phyloP scores from a whole-genome alignment of 2,888 invertebrate genomes.

The Platypus cylindrus region DNA sequence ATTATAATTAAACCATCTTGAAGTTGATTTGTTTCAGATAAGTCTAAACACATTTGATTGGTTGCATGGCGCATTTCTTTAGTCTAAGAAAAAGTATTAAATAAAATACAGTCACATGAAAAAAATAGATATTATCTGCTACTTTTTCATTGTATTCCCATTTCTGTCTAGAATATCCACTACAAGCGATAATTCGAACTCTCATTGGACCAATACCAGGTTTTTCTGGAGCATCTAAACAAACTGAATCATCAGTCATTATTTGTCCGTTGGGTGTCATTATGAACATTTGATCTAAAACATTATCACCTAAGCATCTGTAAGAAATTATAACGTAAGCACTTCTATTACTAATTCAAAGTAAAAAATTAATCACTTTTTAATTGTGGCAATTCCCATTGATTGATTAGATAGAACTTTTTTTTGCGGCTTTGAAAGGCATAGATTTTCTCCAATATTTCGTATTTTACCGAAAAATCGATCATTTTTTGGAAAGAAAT shows the following conservation, averaged over 20 bases:
- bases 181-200: conserved; percentile 63
- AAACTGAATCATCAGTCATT: conserved; percentile 81
- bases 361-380: conserved; percentile 23
- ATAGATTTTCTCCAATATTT: conserved; percentile 37
- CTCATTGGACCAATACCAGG: conserved; percentile 33
- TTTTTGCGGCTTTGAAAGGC: conserved; percentile 52
- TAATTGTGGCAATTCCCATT: conserved; percentile 55
- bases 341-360: neutral
- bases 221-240: conserved; percentile 57
- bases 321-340: conserved; percentile 4
- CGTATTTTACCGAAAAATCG: conserved; percentile 80
- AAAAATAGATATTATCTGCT: no score
- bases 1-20: conserved; percentile 45
- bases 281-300: conserved; percentile 57
- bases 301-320: conserved; percentile 45
- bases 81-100: conserved; percentile 31
- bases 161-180: conserved; percentile 50
- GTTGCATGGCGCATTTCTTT: conserved; percentile 40
- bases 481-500: conserved; percentile 82
- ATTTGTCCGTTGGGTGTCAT: conserved; percentile 56
- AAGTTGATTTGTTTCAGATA: conserved; percentile 33
- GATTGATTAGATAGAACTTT: conserved; percentile 49
- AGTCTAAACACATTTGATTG: conserved; percentile 46
- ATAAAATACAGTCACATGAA: no score
- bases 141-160: conserved; percentile 51